These are phyloP conservation scores for Pseudorhombus dupliciocellatus DNA, from an alignment of 2,113 vertebrate genomes.

Conservation along the genomic window DNA sequence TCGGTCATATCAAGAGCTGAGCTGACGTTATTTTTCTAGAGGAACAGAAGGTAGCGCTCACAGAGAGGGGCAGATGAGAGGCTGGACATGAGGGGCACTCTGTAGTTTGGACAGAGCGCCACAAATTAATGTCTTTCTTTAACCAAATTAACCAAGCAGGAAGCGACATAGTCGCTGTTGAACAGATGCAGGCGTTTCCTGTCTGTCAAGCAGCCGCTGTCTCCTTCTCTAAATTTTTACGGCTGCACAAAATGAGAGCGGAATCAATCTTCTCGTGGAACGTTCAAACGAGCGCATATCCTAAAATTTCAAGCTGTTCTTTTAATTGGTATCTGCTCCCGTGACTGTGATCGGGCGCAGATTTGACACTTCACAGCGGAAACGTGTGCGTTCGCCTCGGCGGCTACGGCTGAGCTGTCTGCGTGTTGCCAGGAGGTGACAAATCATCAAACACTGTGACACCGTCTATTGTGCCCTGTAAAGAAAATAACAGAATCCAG, in stretches of 20 bases:
- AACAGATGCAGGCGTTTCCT: too few relatives aligned
- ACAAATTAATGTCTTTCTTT: too few relatives aligned
- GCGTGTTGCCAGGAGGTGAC: slow-evolving; percentile 38
- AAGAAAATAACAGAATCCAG: slow-evolving; percentile 41
- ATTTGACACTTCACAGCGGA: slow-evolving; percentile 33
- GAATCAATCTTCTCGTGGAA: neutral
- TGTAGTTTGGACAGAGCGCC: too few relatives aligned
- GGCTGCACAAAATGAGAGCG: neutral
- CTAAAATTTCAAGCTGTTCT: neutral
- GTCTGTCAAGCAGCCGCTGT: too few relatives aligned
- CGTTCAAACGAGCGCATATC: neutral
- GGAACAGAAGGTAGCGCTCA: neutral
- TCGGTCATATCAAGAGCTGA: neutral
- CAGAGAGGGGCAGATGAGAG: neutral
- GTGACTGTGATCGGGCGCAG: slow-evolving; percentile 2
- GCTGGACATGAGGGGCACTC: neutral
- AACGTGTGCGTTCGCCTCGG: neutral
- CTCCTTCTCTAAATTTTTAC: neutral
- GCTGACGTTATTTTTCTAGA: neutral
- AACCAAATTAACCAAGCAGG: too few relatives aligned
- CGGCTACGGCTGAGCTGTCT: slow-evolving; percentile 16
- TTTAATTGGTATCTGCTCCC: slow-evolving; percentile 20
- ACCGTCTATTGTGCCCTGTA: slow-evolving; percentile 38
- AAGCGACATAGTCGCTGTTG: too few relatives aligned
- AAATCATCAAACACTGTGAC: slow-evolving; percentile 45